These are phyloP conservation scores for Athalia rosae DNA, from an alignment of 2,888 invertebrate species.

Conservation along the genomic window DNA sequence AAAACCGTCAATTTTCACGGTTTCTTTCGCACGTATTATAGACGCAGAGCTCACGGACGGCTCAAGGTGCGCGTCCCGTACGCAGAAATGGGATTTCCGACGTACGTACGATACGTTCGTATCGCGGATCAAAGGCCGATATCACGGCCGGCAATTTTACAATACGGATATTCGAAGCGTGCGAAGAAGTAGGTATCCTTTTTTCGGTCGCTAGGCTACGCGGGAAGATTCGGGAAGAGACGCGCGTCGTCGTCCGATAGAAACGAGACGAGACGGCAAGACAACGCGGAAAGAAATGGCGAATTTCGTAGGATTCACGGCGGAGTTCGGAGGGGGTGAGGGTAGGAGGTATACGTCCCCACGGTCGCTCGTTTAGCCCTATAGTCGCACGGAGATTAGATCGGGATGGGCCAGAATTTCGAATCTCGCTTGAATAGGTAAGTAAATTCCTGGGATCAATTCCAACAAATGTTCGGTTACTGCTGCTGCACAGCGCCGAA, in stretches of 20 bases:
- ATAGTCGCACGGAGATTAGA: slow-evolving; percentile 43
- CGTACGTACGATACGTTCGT: slow-evolving; percentile 6
- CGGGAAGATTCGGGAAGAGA: no score
- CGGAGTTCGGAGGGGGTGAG: not conserved
- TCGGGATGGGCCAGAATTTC: slow-evolving; percentile 37
- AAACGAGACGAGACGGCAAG: not conserved
- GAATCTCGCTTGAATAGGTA: slow-evolving; percentile 21
- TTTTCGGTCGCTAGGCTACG: no score
- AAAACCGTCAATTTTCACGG: no score
- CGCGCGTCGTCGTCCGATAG: slow-evolving; percentile 15
- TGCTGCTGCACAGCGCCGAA: not conserved
- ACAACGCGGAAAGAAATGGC: not conserved
- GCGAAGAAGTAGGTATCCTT: slow-evolving; percentile 8
- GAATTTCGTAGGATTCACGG: not conserved
- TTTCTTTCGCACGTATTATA: not conserved
- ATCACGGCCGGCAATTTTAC: slow-evolving; percentile 31
- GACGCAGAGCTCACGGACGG: not conserved
- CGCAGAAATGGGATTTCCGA: not conserved
- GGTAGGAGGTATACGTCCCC: slow-evolving; percentile 21
- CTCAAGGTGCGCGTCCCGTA: not conserved
- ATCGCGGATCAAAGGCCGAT: slow-evolving; percentile 32
- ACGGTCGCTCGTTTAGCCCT: slow-evolving; percentile 30
- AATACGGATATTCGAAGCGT: slow-evolving; percentile 8
- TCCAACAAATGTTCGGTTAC: slow-evolving; percentile 32
- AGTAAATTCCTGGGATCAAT: slow-evolving; percentile 37